Percentiles rank a stretch among this genome's conserved stretches.
Evolutionary conservation across 35 echinoderm and acorn worm species (phyloP).

Genomic region (Heliocidaris erythrogramma): DNA sequence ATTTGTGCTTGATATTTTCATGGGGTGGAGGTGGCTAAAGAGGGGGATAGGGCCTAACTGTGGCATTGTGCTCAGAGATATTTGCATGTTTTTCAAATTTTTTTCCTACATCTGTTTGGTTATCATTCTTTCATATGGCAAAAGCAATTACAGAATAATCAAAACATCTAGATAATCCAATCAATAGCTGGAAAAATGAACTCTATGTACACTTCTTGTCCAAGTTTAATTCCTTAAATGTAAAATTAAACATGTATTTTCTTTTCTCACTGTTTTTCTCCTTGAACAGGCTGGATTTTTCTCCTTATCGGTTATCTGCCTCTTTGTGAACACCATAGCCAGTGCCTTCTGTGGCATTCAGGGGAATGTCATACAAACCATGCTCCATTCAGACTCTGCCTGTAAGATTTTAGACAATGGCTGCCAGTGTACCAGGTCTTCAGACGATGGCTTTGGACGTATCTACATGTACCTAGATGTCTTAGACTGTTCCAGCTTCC

Average conservation of each 20-base stretch:
- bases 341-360: constrained; percentile 99
- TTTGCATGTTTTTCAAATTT: no score
- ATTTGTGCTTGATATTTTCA: no score
- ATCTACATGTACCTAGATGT: constrained; percentile 77
- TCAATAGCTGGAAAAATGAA: no score
- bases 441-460: constrained; percentile 58
- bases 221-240: no score
- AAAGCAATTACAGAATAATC: no score
- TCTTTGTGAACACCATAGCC: constrained; percentile 92
- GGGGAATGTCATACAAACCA: constrained; percentile 63
- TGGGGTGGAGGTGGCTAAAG: no score
- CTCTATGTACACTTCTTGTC: no score
- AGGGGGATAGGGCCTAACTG: no score
- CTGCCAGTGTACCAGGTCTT: constrained; percentile 69
- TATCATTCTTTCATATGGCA: no score
- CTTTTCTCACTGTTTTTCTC: constrained; percentile 34
- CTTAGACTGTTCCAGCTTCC: constrained; percentile 82
- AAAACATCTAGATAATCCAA: no score
- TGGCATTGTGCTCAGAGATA: no score
- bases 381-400: constrained; percentile 31
- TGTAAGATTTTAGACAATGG: constrained; percentile 41
- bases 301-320: constrained; percentile 78
- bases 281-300: constrained; percentile 81
- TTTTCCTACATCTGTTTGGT: no score
- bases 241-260: not conserved